A percentile compares a stretch with the other conserved stretches of the same genome.
These are phyloP conservation scores for Microctenopoma stevenorrisi DNA, from an alignment of 2,797 vertebrate species.

Conservation along the genomic window DNA sequence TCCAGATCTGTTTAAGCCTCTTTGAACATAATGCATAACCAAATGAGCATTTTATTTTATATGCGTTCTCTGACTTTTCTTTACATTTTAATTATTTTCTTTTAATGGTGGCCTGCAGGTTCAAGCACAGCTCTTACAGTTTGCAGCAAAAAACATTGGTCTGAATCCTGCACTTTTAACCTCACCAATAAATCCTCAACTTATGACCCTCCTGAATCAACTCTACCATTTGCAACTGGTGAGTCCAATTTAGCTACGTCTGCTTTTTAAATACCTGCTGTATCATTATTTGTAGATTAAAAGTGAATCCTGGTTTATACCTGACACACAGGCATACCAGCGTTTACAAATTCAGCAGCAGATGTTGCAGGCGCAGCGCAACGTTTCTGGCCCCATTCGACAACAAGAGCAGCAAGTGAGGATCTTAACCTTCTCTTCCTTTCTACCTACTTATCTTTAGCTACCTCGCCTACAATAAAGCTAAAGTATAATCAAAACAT, in stretches of 20 bases:
- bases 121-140: constrained; percentile 99
- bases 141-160: constrained; percentile 99
- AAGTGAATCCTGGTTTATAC: neutral
- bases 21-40: neutral
- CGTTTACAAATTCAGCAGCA: constrained; percentile 99
- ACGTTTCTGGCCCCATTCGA: constrained; percentile 97
- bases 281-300: neutral
- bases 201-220: constrained; percentile 99
- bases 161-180: constrained; percentile 99
- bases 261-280: neutral
- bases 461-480: neutral
- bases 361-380: constrained; percentile 99
- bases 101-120: constrained; percentile 80
- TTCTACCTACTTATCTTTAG: neutral
- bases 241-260: constrained; percentile 68
- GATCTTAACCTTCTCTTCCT: constrained; percentile 14
- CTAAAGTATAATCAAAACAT: neutral
- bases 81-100: neutral
- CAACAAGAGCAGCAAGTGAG: constrained; percentile 99
- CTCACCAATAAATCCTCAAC: constrained; percentile 99
- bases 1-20: constrained; percentile 7
- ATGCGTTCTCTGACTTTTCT: neutral
- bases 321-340: constrained; percentile 91
- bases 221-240: constrained; percentile 99
- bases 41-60: neutral